Conservation (phyloP, 2,888 invertebrate species). For the Spisula subtruncata region DNA sequence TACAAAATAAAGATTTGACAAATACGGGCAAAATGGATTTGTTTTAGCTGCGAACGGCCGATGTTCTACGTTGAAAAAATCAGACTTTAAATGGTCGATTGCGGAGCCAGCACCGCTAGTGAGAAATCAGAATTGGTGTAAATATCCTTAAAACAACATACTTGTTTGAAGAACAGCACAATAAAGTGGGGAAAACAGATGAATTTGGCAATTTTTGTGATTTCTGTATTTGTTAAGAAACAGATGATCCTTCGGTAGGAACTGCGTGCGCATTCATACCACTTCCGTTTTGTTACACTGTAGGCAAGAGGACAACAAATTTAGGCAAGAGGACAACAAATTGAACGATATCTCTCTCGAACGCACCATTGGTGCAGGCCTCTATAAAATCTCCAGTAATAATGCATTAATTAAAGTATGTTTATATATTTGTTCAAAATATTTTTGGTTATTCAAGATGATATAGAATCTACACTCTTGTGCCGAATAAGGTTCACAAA, state of each 20-base stretch:
- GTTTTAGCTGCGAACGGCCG: slow-evolving; percentile 4
- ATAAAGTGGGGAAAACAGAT: slow-evolving; percentile 4
- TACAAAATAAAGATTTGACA: background rate
- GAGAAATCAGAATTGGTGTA: background rate
- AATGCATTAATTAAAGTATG: no score
- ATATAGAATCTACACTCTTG: no score
- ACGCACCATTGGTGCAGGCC: no score
- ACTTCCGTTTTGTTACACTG: slow-evolving; percentile 47
- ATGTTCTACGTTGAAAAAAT: slow-evolving; percentile 18
- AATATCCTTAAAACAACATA: slow-evolving; percentile 35
- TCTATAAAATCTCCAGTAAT: no score
- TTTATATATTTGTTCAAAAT: no score
- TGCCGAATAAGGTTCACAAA: no score
- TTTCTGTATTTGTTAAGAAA: slow-evolving; percentile 66
- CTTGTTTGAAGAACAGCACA: slow-evolving; percentile 31
- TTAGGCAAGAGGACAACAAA: background rate
- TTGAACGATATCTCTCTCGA: no score
- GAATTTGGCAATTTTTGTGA: slow-evolving; percentile 29
- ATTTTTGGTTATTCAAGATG: no score
- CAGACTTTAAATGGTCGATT: background rate
- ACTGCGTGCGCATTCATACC: slow-evolving; percentile 57
- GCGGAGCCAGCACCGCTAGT: background rate
- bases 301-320: background rate
- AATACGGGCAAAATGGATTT: background rate
- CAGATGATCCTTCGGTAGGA: slow-evolving; percentile 64